A percentile compares a stretch with the other conserved stretches of the same genome.
phyloP scores from a whole-genome alignment of 2,888 invertebrate species.

The Dicranocentrus wangi region DNA sequence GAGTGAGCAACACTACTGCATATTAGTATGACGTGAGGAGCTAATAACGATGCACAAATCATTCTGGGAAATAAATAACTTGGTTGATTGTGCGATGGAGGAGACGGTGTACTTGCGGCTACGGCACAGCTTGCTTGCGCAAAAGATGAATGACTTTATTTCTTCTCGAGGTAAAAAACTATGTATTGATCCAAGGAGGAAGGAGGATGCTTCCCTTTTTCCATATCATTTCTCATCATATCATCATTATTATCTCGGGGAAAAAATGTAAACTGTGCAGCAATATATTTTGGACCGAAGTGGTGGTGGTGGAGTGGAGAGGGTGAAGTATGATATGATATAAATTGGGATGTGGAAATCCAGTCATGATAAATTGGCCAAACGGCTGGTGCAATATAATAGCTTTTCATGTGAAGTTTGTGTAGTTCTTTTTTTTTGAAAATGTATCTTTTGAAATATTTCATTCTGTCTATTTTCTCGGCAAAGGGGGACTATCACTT shows the following conservation, averaged over 20 bases:
- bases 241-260: conserved; percentile 15
- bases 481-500: too few species aligned
- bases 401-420: background rate
- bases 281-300: too few species aligned
- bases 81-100: too few species aligned
- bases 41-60: conserved; percentile 58
- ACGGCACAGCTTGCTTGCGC: background rate
- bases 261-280: too few species aligned
- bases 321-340: background rate
- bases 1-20: background rate
- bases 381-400: conserved; percentile 12
- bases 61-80: conserved; percentile 59
- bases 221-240: conserved; percentile 15
- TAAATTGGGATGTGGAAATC: too few species aligned
- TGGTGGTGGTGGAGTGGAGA: background rate
- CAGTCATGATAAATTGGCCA: conserved; percentile 23
- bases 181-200: background rate
- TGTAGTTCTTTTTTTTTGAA: too few species aligned
- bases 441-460: too few species aligned
- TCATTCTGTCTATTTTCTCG: too few species aligned
- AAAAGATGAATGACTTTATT: conserved; percentile 21
- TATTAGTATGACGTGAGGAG: background rate
- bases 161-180: background rate
- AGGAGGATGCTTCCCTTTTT: conserved; percentile 10
- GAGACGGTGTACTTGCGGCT: too few species aligned